These are phyloP conservation scores for Apodemia mormo DNA, from an alignment of 2,888 invertebrate species.

Conservation along the genomic window DNA sequence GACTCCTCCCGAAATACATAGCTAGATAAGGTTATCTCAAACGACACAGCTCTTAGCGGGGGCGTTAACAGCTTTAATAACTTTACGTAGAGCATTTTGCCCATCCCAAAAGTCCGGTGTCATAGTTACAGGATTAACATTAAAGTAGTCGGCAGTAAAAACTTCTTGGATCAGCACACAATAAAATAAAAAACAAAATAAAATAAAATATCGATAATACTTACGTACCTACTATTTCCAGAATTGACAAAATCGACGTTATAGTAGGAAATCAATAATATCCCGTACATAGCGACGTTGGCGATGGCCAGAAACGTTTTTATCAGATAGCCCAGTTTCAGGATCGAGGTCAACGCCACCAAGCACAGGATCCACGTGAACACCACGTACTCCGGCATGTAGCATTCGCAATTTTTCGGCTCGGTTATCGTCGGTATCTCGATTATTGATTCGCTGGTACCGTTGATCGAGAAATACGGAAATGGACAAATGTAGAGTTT, in stretches of 20 bases:
- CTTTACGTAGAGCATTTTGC: too few relatives aligned
- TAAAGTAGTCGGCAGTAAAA: too few relatives aligned
- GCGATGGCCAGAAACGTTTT: conserved; percentile 89
- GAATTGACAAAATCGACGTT: conserved; percentile 72
- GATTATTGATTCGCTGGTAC: background rate
- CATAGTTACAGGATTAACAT: too few relatives aligned
- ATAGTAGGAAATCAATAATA: conserved; percentile 84
- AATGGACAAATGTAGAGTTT: conserved; percentile 63
- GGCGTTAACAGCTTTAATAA: too few relatives aligned
- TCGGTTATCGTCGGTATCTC: background rate
- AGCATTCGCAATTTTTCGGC: conserved; percentile 65
- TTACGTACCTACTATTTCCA: conserved; percentile 52
- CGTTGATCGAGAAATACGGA: conserved; percentile 41
- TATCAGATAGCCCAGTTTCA: conserved; percentile 93
- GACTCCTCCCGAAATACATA: too few relatives aligned
- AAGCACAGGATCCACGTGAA: conserved; percentile 97
- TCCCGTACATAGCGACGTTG: conserved; percentile 88
- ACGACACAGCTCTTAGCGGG: too few relatives aligned
- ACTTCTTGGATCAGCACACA: too few relatives aligned
- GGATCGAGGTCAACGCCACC: conserved; percentile 94
- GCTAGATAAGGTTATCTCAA: too few relatives aligned
- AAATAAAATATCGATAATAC: conserved; percentile 39
- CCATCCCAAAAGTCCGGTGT: too few relatives aligned
- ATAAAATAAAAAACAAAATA: too few relatives aligned
- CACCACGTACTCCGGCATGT: conserved; percentile 92